Base-by-base conservation (phyloP, 2,113 vertebrate species). In the Glaucidium brasilianum region DNA sequence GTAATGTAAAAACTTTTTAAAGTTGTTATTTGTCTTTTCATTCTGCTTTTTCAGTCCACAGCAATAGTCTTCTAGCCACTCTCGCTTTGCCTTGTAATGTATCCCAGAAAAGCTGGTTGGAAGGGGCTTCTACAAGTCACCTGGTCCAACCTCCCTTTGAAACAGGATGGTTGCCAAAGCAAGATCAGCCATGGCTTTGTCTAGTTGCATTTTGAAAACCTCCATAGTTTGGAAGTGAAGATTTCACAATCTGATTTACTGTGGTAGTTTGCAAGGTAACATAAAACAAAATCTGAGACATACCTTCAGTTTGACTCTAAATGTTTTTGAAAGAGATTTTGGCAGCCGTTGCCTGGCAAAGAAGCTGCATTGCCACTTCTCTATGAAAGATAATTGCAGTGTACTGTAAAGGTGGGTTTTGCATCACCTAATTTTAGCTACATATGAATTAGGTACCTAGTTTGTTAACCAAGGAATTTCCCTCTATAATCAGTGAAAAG, bases 91-190 rank as follows among this genome's bases (percentile, higher is more conserved):
- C 53, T 60, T 72, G 13, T 78, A 71, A 67, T 20, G 18, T 43
- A 56, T 89, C 55, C 39, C 64, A 82, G 73, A 87, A 86, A 26
- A 32, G 15, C 6, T 91, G 76, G 41, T 91, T 91, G 78, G 60
- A 92, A 75, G 68, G 22, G 53, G 30, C 62, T 50, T 93, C 78
- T 96, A 74, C 63, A 85, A 90, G 45, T 93, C 58, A 56, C 68
- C 56, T 82, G 26, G 76, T 81, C 34, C 60, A 63, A 3, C 52
- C 64, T 93, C 67, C 35, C 39, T 64, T 64, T 84, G 86, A 43
- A 86, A 63, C 67, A 73, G 59, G 50, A 58, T 74, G 73, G 80
- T 80, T 95, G 73, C 94, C 91, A 95, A 89, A 89, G 66, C 59
- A 81, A 34, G 79, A 90, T 89, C 76, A 92, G 72, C 68, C 25